Evolutionary conservation across 2,113 vertebrate genomes (phyloP), one percentile per base, ranked within the genome.

Genomic region (Casuarius casuarius): DNA sequence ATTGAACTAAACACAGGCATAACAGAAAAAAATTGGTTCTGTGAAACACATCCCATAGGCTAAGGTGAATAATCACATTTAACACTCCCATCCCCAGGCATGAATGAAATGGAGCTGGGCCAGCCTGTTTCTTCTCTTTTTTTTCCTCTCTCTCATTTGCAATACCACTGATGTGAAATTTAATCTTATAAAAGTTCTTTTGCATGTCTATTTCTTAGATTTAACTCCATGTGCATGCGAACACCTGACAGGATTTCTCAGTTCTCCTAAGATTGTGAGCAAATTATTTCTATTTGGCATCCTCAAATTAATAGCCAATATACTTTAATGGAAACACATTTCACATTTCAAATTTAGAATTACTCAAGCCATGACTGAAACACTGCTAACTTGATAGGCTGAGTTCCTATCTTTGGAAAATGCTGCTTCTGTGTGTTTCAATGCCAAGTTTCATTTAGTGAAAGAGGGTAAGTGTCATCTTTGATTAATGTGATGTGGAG

Each of bases 51-150:
- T 68, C 20, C 23, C 1, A 1, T 44, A 73, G 26, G 13, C 44
- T 79, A 73, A 68, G 13, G 35, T 91, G 74, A 87, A 79, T 76
- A 87, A 61, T 31, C 82, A 8, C 23, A 20, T 92, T 76, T 92
- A 89, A 81, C 68, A 18, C 4, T 73, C 71, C 20, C 25, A 89
- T 92, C 35, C 40, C 8, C 5, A 44, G 18, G 7, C 35, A 84
- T 68, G 95, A 87, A 85, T 73, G 66, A 84, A 65, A 87, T 87
- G n/a, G 44, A 95, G 85, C 91, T 92, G 84, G 94, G 58, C 33
- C 84, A 96, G 15, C 11, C 23, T 92, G 63, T 83, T 91, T 54
- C 76, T 22, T 87, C 17, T 66, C 6, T 85, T 23, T 82, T 65
- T 56, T 68, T 59, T 29, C 29, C 17, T 61, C 8, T 25, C 17